Evolutionary conservation across 2,113 vertebrate genomes (phyloP), one percentile per base, ranked within the genome.

Genomic region (Cyprinodon tularosa): DNA sequence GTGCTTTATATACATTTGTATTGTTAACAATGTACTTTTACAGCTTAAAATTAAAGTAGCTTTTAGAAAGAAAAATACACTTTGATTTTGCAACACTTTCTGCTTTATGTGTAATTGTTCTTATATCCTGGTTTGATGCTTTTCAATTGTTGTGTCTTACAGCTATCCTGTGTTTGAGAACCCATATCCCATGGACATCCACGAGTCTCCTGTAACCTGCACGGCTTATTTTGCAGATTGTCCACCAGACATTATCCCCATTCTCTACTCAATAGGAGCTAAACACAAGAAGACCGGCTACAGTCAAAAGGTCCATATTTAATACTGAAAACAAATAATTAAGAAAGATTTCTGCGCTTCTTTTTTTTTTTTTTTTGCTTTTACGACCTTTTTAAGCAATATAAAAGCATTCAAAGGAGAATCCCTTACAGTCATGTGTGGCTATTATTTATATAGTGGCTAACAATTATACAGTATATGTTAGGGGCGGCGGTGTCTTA

Each of bases 161-260:
- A 99, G 98, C 94, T 99, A 96, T 93, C 98, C 98, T 61, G 96
- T 99, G 91, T 99, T 99, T 96, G 98, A 99, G 96, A 99, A 99
- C 91, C 96, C 98, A 6, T 99, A 99, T 90, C 95, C 98, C 59
- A 98, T 98, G 98, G 98, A 98, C 93, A 90, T 99, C 93, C 98
- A 99, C 61, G 98, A 98, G 84, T 98, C 98, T 90, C 98, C 98
- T 47, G 98, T 99, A 88, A 99, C 98, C 71, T 99, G 97, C 89
- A 98, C 97, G 69, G 96, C 96, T 66, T 99, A 99, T 91, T 98
- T 98, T 91, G 97, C 97, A 6, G 96, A 99, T 81, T 99, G 97
- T 86, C 97, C 98, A 72, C 96, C 97, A 22, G 97, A 98, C 90
- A 94, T 99, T 89, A 99, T 99, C 89, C 96, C 97, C 75, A 95